Conservation (phyloP, 1,140 invertebrate species). For the Zaprionus capensis region DNA sequence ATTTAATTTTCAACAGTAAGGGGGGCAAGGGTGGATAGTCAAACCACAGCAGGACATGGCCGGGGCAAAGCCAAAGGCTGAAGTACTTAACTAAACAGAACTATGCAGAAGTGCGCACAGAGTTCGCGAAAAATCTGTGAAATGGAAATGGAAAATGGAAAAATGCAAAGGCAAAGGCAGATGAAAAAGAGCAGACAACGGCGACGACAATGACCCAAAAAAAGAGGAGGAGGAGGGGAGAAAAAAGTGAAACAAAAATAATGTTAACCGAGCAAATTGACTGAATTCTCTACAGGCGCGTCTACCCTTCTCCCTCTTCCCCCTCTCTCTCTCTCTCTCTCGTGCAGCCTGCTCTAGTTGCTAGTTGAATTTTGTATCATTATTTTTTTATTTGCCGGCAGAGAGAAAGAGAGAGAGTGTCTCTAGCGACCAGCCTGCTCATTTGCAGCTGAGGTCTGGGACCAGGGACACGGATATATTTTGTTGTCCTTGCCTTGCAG, state of each 20-base stretch:
- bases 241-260: slow-evolving; percentile 20
- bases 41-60: slow-evolving; percentile 21
- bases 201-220: slow-evolving; percentile 50
- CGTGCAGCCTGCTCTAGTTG: slow-evolving; percentile 29
- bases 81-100: slow-evolving; percentile 27
- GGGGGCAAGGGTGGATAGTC: neutral
- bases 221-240: slow-evolving; percentile 3
- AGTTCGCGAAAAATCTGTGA: slow-evolving; percentile 48
- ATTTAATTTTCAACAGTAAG: slow-evolving; percentile 57
- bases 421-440: slow-evolving; percentile 53
- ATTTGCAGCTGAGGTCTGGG: slow-evolving; percentile 68
- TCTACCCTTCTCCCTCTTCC: neutral
- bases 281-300: slow-evolving; percentile 63
- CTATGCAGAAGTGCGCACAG: slow-evolving; percentile 7
- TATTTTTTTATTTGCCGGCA: slow-evolving; percentile 68
- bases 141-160: slow-evolving; percentile 28
- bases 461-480: slow-evolving; percentile 18
- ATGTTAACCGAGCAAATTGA: slow-evolving; percentile 61
- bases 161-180: slow-evolving; percentile 15
- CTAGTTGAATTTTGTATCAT: slow-evolving; percentile 59
- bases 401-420: neutral
- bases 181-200: slow-evolving; percentile 28
- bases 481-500: neutral
- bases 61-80: neutral
- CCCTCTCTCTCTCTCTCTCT: neutral